A percentile compares a stretch with the other conserved stretches of the same genome.
phyloP scores from a whole-genome alignment of 2,113 vertebrate species.

The Myiozetetes cayanensis region DNA sequence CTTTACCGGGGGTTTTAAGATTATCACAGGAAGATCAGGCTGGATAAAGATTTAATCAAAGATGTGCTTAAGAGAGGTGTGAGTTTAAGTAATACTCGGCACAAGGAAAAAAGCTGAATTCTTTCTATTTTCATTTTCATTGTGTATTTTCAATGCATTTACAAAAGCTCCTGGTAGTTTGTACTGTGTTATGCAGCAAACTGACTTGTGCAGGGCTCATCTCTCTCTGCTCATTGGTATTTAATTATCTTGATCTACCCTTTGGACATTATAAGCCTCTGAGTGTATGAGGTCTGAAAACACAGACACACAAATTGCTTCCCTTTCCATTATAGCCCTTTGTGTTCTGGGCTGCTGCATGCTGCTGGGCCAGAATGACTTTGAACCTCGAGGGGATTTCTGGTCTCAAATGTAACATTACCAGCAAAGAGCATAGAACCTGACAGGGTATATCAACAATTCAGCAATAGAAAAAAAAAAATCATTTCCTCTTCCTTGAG shows the following conservation, averaged over 20 bases:
- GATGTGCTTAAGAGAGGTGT: neutral
- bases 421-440: neutral
- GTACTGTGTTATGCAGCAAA: neutral
- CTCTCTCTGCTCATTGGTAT: neutral
- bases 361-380: constrained; percentile 24
- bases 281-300: constrained; percentile 16
- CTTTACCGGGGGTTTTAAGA: neutral
- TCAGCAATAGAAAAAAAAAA: neutral
- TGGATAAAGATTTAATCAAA: neutral
- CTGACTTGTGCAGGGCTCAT: neutral
- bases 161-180: neutral
- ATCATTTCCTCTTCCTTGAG: neutral
- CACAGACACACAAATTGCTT: constrained; percentile 5
- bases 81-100: neutral
- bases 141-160: neutral
- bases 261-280: constrained; percentile 2
- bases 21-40: neutral
- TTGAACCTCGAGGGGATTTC: constrained; percentile 12
- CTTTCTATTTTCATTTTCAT: neutral
- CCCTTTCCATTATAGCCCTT: constrained; percentile 1
- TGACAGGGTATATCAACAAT: neutral
- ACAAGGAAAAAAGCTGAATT: neutral
- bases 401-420: constrained; percentile 3
- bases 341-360: neutral
- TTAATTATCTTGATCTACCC: constrained; percentile 13